These are phyloP conservation scores for Pelusios castaneus DNA, from an alignment of 2,113 vertebrate species.

Conservation along the genomic window DNA sequence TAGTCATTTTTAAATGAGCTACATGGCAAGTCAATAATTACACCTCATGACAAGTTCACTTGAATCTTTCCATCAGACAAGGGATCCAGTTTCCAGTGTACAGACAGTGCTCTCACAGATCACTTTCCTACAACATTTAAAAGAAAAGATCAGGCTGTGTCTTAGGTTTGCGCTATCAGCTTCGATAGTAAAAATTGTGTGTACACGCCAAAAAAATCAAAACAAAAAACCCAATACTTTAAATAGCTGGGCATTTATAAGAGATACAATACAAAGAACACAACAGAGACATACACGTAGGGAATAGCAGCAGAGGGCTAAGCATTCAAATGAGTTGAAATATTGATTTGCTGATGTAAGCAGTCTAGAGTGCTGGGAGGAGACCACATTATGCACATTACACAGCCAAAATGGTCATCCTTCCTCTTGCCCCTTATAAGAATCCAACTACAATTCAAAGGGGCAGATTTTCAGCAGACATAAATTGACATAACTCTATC, in stretches of 20 bases:
- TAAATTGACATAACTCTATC: background rate
- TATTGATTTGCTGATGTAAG: background rate
- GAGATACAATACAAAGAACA: background rate
- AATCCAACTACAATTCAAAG: background rate
- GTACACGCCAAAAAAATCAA: no score
- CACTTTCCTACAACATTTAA: background rate
- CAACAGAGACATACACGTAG: background rate
- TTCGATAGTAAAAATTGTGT: accelerated
- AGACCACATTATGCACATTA: background rate
- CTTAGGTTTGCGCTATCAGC: background rate
- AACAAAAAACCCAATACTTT: background rate
- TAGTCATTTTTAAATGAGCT: constrained; percentile 62
- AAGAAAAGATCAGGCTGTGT: background rate
- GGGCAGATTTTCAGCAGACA: background rate
- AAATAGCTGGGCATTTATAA: background rate
- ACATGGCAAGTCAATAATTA: constrained; percentile 44
- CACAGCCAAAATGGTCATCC: background rate
- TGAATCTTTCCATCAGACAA: background rate
- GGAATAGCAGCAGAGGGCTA: background rate
- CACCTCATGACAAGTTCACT: background rate
- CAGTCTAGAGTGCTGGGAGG: background rate
- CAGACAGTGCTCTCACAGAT: background rate
- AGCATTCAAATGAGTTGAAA: background rate
- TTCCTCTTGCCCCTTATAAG: background rate
- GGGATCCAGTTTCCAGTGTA: constrained; percentile 40